These are phyloP conservation scores for Tachina fera DNA, from an alignment of 2,888 invertebrate species.

Conservation along the genomic window DNA sequence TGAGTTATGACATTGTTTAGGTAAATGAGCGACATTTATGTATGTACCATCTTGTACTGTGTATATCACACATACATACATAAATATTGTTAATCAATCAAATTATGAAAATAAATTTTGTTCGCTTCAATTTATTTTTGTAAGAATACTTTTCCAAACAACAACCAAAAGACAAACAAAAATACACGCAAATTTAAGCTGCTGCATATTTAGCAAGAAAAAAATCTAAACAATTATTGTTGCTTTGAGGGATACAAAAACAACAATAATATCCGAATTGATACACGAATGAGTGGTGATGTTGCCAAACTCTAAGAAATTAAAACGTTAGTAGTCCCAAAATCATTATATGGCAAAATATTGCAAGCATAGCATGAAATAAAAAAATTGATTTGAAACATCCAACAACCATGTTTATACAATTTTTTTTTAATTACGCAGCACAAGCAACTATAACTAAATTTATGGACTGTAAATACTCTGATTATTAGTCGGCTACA, in stretches of 20 bases:
- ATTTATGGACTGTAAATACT: too few relatives aligned
- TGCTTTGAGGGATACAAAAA: constrained; percentile 46
- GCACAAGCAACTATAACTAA: too few relatives aligned
- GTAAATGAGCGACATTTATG: too few relatives aligned
- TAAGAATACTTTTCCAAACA: constrained; percentile 55
- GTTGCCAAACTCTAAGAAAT: background rate
- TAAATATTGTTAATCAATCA: constrained; percentile 61
- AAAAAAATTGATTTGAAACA: too few relatives aligned
- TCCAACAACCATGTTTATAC: too few relatives aligned
- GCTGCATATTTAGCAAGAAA: background rate
- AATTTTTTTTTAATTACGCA: too few relatives aligned
- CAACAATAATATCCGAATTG: constrained; percentile 31
- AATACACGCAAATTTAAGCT: constrained; percentile 10
- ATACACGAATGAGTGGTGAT: background rate
- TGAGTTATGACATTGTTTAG: too few relatives aligned
- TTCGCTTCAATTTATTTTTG: constrained; percentile 56
- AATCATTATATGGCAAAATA: too few relatives aligned
- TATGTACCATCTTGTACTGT: too few relatives aligned
- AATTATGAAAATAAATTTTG: constrained; percentile 31
- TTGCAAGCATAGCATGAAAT: too few relatives aligned
- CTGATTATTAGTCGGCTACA: too few relatives aligned
- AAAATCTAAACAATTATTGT: constrained; percentile 22
- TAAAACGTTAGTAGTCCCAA: too few relatives aligned
- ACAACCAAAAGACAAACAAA: constrained; percentile 34
- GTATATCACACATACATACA: background rate